Evolutionary conservation across 2,888 invertebrate species (phyloP).

Genomic region (Polyommatus icarus): DNA sequence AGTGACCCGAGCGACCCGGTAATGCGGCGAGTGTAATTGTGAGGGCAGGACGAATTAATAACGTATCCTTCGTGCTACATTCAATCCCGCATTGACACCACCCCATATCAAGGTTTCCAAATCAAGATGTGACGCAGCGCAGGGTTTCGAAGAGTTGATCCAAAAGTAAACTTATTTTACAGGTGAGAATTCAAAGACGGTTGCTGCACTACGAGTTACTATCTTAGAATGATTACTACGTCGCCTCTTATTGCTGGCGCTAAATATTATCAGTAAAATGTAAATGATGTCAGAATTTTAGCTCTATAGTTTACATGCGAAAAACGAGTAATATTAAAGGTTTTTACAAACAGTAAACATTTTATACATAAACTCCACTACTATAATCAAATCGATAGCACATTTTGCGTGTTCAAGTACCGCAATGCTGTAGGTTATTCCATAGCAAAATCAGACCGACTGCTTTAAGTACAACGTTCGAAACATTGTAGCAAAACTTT

Average conservation of each 20-base stretch:
- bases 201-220: too few relatives aligned
- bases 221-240: too few relatives aligned
- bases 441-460: background rate
- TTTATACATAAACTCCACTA: background rate
- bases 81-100: background rate
- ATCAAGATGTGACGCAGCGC: too few relatives aligned
- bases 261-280: too few relatives aligned
- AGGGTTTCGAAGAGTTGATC: too few relatives aligned
- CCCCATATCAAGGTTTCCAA: too few relatives aligned
- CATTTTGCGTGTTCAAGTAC: background rate
- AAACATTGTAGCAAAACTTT: too few relatives aligned
- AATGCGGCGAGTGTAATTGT: background rate
- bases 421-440: background rate
- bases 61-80: background rate
- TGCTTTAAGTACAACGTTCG: background rate
- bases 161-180: too few relatives aligned
- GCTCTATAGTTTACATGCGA: background rate
- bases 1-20: slow-evolving; percentile 1
- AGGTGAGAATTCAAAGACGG: too few relatives aligned
- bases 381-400: background rate
- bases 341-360: background rate
- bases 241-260: too few relatives aligned
- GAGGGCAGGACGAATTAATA: background rate
- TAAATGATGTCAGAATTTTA: too few relatives aligned
- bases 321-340: background rate